Base-by-base conservation (phyloP, 2,113 vertebrate species). In the Ariopsis seemanni region DNA sequence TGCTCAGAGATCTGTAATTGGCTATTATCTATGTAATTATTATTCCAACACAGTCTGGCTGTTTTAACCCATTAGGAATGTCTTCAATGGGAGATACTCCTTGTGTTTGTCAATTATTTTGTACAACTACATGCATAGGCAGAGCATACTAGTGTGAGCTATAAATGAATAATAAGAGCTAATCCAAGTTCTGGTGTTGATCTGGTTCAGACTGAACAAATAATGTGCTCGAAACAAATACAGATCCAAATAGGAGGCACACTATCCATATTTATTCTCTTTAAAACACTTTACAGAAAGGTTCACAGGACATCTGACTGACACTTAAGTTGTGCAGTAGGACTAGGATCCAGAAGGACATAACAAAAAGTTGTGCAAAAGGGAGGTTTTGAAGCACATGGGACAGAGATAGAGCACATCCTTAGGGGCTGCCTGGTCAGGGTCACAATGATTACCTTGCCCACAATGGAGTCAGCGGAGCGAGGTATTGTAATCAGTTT, bases 1-100 rank as follows among this genome's bases (percentile, higher is more conserved):
- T 2, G 58, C 7, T 82, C 34, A 22, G 10, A 15, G 62, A 48
- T 83, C 82, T 67, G 20, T 50, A 67, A 67, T 67, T 30, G 82
- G 25, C 17, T 27, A 83, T 83, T 83, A 83, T 83, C 65, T 67
- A 48, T 83, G 62, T 82, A 25, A 83, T 83, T 53, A 83, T 83
- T 67, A 67, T 63, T 67, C 67, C 62, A 83, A 67, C 42, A 15
- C 63, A 67, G 30, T 62, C 20, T 22, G 11, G 57, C 30, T 62
- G 82, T 52, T 83, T 83, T 67, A 67, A 7, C 42, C 42, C 48
- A 67, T 27, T 50, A 67, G 20, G 58, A 58, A 5, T 7, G 6
- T 79, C 30, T 82, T 65, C 30, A 6, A 22, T 83, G 50, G 50
- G 58, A 48, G 2, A 82, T 15, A 14, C 20, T 83, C 34, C 48